Base-by-base conservation (phyloP, 1,140 invertebrate species). In the Drosophila burlai region DNA sequence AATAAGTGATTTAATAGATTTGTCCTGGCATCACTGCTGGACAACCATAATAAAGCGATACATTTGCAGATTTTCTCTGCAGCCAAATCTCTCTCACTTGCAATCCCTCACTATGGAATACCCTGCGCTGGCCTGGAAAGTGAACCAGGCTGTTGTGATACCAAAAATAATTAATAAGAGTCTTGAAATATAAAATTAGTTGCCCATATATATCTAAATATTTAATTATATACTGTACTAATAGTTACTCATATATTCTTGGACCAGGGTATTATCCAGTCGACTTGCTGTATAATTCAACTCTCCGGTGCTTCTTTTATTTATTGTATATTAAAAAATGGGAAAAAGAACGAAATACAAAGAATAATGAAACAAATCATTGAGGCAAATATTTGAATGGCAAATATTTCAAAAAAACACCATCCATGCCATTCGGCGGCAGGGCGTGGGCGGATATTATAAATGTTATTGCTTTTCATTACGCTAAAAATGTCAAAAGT, bases 391-490 rank as follows among this genome's bases (percentile, higher is more conserved):
- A 82, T 82, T 82, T 82, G 80, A 82, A 72, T 77, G 61, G 36
- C 36, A 57, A 57, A 57, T 57, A 77, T 77, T 63, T 80, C 65
- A 50, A 69, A 81, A 58, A 45, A 69, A 50, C 24, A 54, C 26
- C 16, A 40, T 34, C 31, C 42, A 16, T 55, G 52, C 49, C 49
- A 31, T 38, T 38, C 11, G 52, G 52, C 16, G 59, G 31, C 24
- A n/a, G 38, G 21, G 26, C 38, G n/a, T n/a, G 46, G 43, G 54
- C 38, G 54, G 43, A 60, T 69, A 78, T 82, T 82, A 82, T 77
- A 78, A 82, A 82, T 82, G 80, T 82, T 82, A 82, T 81, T 81
- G 80, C 79, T 81, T 77, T 81, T 81, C 73, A 81, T 82, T 73
- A 81, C 59, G 66, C 57, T 34, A 47, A 45, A 67, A 77, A 71